Base-by-base conservation (phyloP, 2,888 invertebrate species). In the Stenchaetothrips biformis region DNA sequence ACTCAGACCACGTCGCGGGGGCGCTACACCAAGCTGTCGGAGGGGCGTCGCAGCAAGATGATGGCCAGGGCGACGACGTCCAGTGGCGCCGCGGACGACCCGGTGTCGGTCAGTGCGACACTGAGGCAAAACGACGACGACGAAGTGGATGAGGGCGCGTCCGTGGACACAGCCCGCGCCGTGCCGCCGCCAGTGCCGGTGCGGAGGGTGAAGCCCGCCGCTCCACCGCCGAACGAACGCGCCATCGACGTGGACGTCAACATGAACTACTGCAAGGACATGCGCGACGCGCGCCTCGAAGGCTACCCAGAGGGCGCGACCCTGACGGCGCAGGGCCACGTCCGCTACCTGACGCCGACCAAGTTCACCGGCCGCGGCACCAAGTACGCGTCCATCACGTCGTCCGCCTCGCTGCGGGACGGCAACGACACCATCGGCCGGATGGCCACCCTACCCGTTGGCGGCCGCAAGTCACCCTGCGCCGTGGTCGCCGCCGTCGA, bases 331-430 rank as follows among this genome's bases (percentile, higher is more conserved):
- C 67, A 62, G 79, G 67, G 67, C 27, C 27, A 79, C 79, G 37
- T 67, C 79, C 59, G 48, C 67, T 62, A 48, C 53, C 59, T 67
- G 62, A 62, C 79, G 62, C 37, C 79, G 25, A 27, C 62, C 59
- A 47, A 62, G 53, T 79, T 79, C 49, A 27, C 62, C 67, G 13
- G 59, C 37, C 59, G 47, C 47, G 59, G 67, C 67, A 74, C 67
- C 67, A 74, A 74, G 67, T 74, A 74, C 67, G 67, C 67, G 9
- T 74, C 67, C 25, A 74, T 74, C 67, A 74, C 67, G 67, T 74
- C 67, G 25, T 74, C 67, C 9, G 67, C 67, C 8, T 74, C 67
- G 2, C 67, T 74, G 67, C 21, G 67, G 25, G 67, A 74, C 67
- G 25, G 37, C 37, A 37, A 21, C 67, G 59, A 59, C 59, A 13